Conservation (phyloP, 2,113 vertebrate genomes). For the Scopus umbretta region DNA sequence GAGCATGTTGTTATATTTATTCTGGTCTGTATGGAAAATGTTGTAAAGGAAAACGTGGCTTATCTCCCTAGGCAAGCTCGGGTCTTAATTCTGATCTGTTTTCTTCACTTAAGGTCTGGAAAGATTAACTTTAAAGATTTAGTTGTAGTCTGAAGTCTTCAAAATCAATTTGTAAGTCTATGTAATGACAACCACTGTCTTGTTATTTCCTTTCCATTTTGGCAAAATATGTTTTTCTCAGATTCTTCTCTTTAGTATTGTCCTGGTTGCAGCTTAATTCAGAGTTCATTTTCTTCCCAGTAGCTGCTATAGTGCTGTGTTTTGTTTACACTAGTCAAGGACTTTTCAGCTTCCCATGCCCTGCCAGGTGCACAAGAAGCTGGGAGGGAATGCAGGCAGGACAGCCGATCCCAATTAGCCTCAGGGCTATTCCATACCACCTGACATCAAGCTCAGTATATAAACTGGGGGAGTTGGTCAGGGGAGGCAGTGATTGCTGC, state of each 20-base stretch:
- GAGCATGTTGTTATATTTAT: neutral
- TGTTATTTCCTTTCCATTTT: neutral
- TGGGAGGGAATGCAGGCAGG: too few species aligned
- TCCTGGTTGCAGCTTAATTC: too few species aligned
- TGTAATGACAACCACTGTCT: neutral
- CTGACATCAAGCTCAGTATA: too few species aligned
- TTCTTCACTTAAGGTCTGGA: neutral
- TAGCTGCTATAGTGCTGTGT: too few species aligned
- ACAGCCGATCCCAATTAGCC: too few species aligned
- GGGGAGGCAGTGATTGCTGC: too few species aligned
- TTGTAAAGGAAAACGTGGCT: neutral
- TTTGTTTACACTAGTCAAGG: too few species aligned
- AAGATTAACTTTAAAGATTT: neutral
- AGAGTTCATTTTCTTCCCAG: too few species aligned
- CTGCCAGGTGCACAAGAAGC: too few species aligned
- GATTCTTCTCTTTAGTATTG: neutral
- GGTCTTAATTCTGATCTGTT: neutral
- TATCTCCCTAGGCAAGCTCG: neutral
- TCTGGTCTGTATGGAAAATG: neutral
- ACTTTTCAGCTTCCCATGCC: too few species aligned
- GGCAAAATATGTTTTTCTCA: neutral
- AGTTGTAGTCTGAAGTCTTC: neutral
- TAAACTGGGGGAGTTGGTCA: too few species aligned
- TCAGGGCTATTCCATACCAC: too few species aligned
- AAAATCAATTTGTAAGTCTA: neutral